Evolutionary conservation across 2,797 vertebrate species (phyloP).

Genomic region (Crossoptilon crossoptilon): DNA sequence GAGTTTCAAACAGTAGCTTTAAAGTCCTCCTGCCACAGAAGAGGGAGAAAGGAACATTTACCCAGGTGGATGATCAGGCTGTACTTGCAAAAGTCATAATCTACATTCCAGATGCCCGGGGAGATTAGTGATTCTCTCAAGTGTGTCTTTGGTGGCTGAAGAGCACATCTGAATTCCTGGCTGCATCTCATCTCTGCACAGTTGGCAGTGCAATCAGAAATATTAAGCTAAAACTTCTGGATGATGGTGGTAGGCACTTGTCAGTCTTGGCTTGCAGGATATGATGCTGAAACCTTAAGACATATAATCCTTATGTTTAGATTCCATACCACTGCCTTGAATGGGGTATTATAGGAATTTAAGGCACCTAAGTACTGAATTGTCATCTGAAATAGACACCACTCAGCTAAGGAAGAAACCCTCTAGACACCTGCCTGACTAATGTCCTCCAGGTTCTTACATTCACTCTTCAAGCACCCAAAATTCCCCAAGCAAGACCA

Average conservation of each 20-base stretch:
- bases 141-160: neutral
- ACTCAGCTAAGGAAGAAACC: neutral
- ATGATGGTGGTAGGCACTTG: neutral
- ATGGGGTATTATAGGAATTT: neutral
- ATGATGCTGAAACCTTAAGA: neutral
- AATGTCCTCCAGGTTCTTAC: neutral
- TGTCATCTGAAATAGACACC: neutral
- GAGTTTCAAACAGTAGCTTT: neutral
- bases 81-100: neutral
- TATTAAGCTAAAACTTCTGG: neutral
- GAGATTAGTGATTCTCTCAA: neutral
- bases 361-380: neutral
- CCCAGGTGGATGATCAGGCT: neutral
- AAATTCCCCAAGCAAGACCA: neutral
- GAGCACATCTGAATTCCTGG: constrained; percentile 17
- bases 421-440: neutral
- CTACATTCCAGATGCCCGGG: neutral
- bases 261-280: neutral
- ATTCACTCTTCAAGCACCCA: neutral
- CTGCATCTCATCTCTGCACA: neutral
- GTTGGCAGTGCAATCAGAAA: neutral
- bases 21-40: neutral
- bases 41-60: neutral
- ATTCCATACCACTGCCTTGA: neutral
- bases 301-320: accelerated